phyloP scores from a whole-genome alignment of 2,888 invertebrate genomes.

The Gymnosoma rotundatum region DNA sequence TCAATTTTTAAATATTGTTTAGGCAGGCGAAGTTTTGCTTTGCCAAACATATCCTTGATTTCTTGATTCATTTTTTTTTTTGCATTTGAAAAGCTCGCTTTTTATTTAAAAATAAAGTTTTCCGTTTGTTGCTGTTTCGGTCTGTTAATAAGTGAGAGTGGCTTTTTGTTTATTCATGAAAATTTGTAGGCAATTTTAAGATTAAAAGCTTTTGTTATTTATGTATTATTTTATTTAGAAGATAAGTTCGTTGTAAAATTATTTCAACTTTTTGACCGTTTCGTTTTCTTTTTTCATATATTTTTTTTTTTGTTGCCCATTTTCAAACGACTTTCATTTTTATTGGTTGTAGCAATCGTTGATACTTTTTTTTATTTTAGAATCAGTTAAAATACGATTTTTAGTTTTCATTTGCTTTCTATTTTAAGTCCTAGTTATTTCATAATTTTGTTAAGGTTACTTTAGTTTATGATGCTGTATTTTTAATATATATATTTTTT shows the following conservation, averaged over 20 bases:
- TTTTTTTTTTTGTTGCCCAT: not conserved
- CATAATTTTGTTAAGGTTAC: constrained; percentile 3
- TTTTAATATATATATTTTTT: not conserved
- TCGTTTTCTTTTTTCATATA: not conserved
- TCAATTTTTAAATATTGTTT: too few relatives aligned
- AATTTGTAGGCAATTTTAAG: not conserved
- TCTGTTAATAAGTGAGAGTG: too few relatives aligned
- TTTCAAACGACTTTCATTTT: not conserved
- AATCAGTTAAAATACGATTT: not conserved
- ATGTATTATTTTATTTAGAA: not conserved
- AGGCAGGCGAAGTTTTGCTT: too few relatives aligned
- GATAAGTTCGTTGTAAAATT: not conserved
- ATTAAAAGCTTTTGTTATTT: constrained; percentile 36
- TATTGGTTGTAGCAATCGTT: not conserved
- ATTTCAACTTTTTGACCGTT: constrained; percentile 20
- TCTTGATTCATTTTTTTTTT: too few relatives aligned
- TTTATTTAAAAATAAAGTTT: too few relatives aligned
- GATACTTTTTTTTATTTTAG: constrained; percentile 7
- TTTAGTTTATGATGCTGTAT: not conserved
- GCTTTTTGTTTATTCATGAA: too few relatives aligned
- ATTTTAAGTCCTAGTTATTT: constrained; percentile 3
- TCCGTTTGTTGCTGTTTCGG: too few relatives aligned
- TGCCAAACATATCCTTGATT: too few relatives aligned
- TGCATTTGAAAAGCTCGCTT: too few relatives aligned
- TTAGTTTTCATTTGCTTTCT: not conserved